Evolutionary conservation across 2,888 invertebrate species (phyloP).

Genomic region (Ophion ventricosus): DNA sequence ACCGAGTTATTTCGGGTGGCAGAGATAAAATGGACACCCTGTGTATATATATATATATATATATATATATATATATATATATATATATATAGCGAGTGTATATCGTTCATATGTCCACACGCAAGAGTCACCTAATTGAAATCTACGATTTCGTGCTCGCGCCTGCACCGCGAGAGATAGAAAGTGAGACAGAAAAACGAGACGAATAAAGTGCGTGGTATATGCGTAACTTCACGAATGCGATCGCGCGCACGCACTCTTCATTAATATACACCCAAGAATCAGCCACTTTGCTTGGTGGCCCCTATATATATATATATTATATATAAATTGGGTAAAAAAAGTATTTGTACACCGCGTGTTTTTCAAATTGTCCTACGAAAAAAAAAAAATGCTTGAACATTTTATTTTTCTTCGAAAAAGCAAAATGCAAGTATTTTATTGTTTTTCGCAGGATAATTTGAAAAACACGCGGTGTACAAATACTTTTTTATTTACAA

Average conservation of each 20-base stretch:
- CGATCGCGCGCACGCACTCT: slow-evolving; percentile 55
- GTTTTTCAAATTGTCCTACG: no score
- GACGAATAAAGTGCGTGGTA: slow-evolving; percentile 61
- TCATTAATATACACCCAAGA: slow-evolving; percentile 54
- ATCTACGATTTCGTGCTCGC: slow-evolving; percentile 80
- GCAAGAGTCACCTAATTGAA: slow-evolving; percentile 77
- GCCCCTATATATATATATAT: neutral
- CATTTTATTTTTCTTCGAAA: no score
- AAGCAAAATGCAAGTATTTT: no score
- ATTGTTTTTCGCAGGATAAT: no score
- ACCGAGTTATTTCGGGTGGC: no score
- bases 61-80: slow-evolving; percentile 18
- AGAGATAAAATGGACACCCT: no score
- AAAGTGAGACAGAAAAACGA: slow-evolving; percentile 8
- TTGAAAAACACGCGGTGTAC: no score
- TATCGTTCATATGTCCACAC: slow-evolving; percentile 60
- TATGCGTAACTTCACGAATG: slow-evolving; percentile 26
- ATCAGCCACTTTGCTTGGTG: neutral
- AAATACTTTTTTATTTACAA: no score
- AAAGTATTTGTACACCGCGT: no score
- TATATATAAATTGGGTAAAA: no score
- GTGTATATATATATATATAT: slow-evolving; percentile 33
- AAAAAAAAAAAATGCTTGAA: no score
- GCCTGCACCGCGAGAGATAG: slow-evolving; percentile 52
- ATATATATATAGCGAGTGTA: slow-evolving; percentile 34